Percentiles rank a stretch among this genome's conserved stretches.
phyloP scores from a whole-genome alignment of 2,113 vertebrate species.

The Stegostoma tigrinum region DNA sequence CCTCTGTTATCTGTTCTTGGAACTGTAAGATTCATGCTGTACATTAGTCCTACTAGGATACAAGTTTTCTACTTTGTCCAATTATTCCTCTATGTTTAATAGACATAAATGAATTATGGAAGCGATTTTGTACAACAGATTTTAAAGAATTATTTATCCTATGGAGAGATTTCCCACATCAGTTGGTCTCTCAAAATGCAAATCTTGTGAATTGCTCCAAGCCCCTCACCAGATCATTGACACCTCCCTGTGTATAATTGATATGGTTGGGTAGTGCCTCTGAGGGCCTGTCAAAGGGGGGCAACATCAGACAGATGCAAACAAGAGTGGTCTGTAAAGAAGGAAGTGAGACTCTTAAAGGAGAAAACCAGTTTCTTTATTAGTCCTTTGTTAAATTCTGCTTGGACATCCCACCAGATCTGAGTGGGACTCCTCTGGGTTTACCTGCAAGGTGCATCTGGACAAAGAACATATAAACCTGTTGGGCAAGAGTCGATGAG shows the following conservation, averaged over 20 bases:
- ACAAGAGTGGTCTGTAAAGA: not conserved
- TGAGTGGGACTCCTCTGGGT: not conserved
- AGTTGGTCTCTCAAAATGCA: not conserved
- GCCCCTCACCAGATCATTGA: not conserved
- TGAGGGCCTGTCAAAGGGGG: too few relatives aligned
- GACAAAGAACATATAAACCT: too few relatives aligned
- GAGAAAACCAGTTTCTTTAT: not conserved
- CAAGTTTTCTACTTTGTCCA: not conserved
- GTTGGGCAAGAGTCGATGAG: too few relatives aligned
- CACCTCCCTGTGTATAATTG: not conserved
- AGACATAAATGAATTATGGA: not conserved
- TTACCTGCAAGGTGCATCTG: too few relatives aligned
- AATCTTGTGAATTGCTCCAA: not conserved
- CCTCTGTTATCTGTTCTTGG: not conserved
- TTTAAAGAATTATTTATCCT: not conserved
- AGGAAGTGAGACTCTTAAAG: not conserved
- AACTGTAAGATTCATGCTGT: not conserved
- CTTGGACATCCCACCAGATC: not conserved
- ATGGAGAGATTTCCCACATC: not conserved
- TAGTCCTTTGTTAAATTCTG: not conserved
- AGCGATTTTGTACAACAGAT: not conserved
- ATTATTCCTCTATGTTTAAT: not conserved
- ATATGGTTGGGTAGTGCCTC: not conserved
- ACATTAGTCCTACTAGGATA: not conserved
- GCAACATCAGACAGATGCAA: not conserved